These are phyloP conservation scores for Cavia porcellus DNA, from an alignment of 2,113 vertebrate species.

Conservation along the genomic window DNA sequence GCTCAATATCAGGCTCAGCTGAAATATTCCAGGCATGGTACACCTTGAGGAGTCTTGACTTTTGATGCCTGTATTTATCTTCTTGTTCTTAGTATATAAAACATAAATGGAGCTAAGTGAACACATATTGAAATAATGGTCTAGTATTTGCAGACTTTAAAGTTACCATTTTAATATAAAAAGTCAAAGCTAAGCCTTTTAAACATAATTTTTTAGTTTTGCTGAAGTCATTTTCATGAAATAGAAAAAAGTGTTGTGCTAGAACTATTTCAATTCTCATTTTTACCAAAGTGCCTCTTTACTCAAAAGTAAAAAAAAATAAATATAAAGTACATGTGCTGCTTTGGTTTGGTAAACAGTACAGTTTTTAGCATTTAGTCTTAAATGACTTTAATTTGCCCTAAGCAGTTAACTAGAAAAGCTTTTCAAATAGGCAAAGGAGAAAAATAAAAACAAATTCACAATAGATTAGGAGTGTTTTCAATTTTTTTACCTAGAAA, in stretches of 20 bases:
- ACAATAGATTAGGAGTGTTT: not conserved
- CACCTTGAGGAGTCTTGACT: not conserved
- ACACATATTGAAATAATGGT: not conserved
- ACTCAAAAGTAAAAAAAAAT: not conserved
- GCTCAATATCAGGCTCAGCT: not conserved
- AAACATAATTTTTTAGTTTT: not conserved
- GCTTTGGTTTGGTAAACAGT: constrained; percentile 27
- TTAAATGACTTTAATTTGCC: constrained; percentile 25
- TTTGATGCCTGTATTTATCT: not conserved
- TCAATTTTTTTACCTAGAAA: not conserved
- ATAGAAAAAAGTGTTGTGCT: not conserved
- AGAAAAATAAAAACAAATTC: constrained; percentile 32
- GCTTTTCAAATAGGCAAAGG: constrained; percentile 32
- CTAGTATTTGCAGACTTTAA: not conserved
- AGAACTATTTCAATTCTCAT: not conserved
- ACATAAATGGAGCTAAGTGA: not conserved
- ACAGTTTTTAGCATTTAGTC: not conserved
- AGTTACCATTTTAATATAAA: not conserved
- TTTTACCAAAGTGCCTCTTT: not conserved
- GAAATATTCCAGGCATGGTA: not conserved
- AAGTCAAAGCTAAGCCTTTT: not conserved
- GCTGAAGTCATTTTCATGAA: not conserved
- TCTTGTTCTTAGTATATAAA: constrained; percentile 7
- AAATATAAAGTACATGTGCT: constrained; percentile 1
- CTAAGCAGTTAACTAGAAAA: constrained; percentile 8